Percentiles rank a stretch among this genome's conserved stretches.
phyloP scores from a whole-genome alignment of 2,888 invertebrate species.

The Pyrrhosoma nymphula region DNA sequence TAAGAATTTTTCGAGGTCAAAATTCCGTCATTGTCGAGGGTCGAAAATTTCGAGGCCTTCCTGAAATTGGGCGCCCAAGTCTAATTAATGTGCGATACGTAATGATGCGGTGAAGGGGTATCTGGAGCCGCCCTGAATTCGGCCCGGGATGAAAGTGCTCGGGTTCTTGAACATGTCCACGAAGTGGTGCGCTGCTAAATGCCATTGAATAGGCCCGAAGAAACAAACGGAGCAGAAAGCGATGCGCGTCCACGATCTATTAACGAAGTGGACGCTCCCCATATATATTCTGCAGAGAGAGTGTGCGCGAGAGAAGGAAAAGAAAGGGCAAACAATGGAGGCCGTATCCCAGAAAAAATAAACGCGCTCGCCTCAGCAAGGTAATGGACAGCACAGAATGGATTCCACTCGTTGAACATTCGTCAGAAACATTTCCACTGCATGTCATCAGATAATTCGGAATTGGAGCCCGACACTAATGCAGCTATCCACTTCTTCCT shows the following conservation, averaged over 20 bases:
- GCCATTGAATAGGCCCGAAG: neutral
- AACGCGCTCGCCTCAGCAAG: neutral
- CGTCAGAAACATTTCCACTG: neutral
- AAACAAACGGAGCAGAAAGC: constrained; percentile 16
- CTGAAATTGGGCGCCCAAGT: too few species aligned
- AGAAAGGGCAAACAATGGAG: too few species aligned
- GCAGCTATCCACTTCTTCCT: too few species aligned
- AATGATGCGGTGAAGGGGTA: neutral
- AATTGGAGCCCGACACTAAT: too few species aligned
- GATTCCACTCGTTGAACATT: neutral
- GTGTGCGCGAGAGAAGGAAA: neutral
- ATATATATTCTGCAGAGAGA: neutral
- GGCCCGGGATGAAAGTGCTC: neutral
- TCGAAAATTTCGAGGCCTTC: too few species aligned
- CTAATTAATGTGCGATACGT: too few species aligned
- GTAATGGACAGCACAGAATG: neutral
- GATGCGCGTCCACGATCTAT: neutral
- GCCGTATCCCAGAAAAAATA: neutral
- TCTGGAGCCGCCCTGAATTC: neutral
- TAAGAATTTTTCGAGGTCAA: too few species aligned
- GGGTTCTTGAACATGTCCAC: neutral
- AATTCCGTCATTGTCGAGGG: too few species aligned
- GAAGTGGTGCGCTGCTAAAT: neutral
- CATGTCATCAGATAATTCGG: too few species aligned
- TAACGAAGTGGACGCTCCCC: neutral